Evolutionary conservation across 2,797 vertebrate genomes (phyloP).

Genomic region (Ctenopoma multispine): DNA sequence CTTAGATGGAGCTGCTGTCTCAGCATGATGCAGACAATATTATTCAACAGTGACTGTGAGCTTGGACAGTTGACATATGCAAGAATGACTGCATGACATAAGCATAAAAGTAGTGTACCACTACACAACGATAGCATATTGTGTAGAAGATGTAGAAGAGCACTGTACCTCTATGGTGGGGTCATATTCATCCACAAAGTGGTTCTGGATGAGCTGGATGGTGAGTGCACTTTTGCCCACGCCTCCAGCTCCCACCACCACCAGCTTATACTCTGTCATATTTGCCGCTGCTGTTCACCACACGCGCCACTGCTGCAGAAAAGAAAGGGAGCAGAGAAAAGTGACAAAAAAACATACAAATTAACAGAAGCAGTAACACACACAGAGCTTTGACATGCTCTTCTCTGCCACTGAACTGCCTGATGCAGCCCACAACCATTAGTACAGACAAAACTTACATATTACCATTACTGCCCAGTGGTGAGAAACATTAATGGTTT

Average conservation of each 20-base stretch:
- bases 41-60: not conserved
- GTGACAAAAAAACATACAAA: constrained; percentile 8
- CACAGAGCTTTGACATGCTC: constrained; percentile 10
- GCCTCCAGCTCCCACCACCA: constrained; percentile 98
- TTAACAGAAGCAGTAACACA: not conserved
- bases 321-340: constrained; percentile 33
- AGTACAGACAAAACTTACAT: constrained; percentile 28
- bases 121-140: not conserved
- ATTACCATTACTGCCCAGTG: constrained; percentile 26
- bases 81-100: not conserved
- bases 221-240: constrained; percentile 98
- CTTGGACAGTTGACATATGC: constrained; percentile 5
- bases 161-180: constrained; percentile 95
- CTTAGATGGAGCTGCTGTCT: constrained; percentile 25
- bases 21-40: constrained; percentile 10
- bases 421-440: not conserved
- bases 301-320: constrained; percentile 53
- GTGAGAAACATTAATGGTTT: constrained; percentile 39
- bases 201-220: constrained; percentile 99
- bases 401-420: constrained; percentile 4
- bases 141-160: constrained; percentile 10
- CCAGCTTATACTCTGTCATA: constrained; percentile 99
- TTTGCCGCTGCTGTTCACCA: constrained; percentile 63
- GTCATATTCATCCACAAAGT: constrained; percentile 99
- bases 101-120: not conserved